These are phyloP conservation scores for Aradophagus sp. DNA, from an alignment of 1,140 invertebrate species.

Conservation along the genomic window DNA sequence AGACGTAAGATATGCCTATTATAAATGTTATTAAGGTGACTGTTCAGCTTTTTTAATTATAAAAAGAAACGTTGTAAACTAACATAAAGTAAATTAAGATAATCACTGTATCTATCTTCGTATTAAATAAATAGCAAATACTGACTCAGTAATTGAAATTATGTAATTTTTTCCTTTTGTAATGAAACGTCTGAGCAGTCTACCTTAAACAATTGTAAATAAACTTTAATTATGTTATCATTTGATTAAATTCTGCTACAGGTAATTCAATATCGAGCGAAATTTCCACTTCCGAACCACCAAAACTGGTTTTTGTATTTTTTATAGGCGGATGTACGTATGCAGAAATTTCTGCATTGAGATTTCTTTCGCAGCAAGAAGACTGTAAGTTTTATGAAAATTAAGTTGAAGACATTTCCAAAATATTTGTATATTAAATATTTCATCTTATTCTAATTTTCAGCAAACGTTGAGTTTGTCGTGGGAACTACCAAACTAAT, in stretches of 20 bases:
- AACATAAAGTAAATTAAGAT: too few species aligned
- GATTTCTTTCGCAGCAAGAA: conserved; percentile 93
- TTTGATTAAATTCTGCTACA: too few species aligned
- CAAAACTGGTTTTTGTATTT: conserved; percentile 91
- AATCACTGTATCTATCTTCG: too few species aligned
- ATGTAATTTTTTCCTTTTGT: conserved; percentile 5
- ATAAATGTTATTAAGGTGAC: too few species aligned
- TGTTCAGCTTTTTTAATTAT: too few species aligned
- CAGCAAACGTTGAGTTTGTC: conserved; percentile 92
- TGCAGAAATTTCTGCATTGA: conserved; percentile 93
- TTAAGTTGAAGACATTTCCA: not conserved
- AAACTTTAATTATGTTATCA: too few species aligned
- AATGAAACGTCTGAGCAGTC: conserved; percentile 4
- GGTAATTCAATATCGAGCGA: conserved; percentile 79
- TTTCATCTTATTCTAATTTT: conserved; percentile 59
- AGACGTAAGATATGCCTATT: conserved; percentile 63
- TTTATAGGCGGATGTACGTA: conserved; percentile 98
- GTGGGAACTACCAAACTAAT: conserved; percentile 95
- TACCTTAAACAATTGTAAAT: too few species aligned
- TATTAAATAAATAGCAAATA: too few species aligned
- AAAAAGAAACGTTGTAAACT: too few species aligned
- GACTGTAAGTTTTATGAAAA: conserved; percentile 79
- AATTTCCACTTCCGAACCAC: conserved; percentile 80
- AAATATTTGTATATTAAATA: too few species aligned
- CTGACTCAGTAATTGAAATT: too few species aligned